These are phyloP conservation scores for Heliangelus exortis DNA, from an alignment of 2,797 vertebrate species.

Conservation along the genomic window DNA sequence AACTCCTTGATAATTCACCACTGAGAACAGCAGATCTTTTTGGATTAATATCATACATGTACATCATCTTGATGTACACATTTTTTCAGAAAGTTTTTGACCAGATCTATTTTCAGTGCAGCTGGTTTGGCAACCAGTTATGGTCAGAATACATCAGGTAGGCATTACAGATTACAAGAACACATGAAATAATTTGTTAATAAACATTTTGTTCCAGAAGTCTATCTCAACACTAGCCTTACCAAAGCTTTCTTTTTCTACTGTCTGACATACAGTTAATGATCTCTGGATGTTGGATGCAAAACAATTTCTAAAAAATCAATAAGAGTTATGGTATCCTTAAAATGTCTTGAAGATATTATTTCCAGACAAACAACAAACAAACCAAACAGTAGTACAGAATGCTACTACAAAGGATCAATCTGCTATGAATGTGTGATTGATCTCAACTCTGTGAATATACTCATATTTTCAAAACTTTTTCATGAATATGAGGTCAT, in stretches of 20 bases:
- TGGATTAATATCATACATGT: not conserved
- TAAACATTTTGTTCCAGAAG: not conserved
- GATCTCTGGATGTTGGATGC: not conserved
- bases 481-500: not conserved
- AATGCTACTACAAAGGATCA: not conserved
- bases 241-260: not conserved
- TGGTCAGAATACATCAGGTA: not conserved
- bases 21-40: not conserved
- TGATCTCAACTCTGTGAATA: not conserved
- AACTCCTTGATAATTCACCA: not conserved
- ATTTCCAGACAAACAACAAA: not conserved
- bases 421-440: not conserved
- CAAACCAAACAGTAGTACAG: not conserved
- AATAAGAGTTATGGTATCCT: not conserved
- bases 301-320: not conserved
- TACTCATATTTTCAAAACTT: not conserved
- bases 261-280: not conserved
- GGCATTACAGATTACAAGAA: not conserved
- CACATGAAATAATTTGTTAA: not conserved
- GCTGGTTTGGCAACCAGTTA: not conserved
- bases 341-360: not conserved
- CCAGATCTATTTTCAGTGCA: not conserved
- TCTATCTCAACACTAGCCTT: not conserved
- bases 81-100: not conserved
- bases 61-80: not conserved